Base-by-base conservation (phyloP, 1,140 invertebrate genomes). In the Saccostrea echinata region DNA sequence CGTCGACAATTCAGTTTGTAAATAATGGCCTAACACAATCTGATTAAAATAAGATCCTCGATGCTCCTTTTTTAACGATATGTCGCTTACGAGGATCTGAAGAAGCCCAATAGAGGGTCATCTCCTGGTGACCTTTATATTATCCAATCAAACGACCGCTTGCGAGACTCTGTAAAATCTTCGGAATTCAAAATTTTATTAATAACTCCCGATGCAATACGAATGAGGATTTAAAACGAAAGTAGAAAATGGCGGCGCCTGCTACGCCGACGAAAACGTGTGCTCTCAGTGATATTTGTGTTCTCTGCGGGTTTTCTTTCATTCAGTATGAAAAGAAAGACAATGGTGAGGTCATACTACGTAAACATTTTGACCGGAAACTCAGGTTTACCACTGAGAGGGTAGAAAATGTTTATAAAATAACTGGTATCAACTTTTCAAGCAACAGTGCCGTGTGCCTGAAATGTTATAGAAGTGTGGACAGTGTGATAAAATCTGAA, bases 391-490 rank as follows among this genome's bases (percentile, higher is more conserved):
- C 13, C 55, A 13, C 13, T 61, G 55, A 61, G n/a, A 61, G 55
- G 55, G 16, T 18, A 61, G 55, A 61, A 61, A 61, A 61, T n/a
- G 55, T 61, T 18, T 61, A 13, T 61, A 61, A 61, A 61, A 18
- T 61, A 43, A 61, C 57, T 21, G 57, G 57, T 18, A 61, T 61
- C 57, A 61, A 61, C 57, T 18, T 61, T 61, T 61, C 57, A n/a
- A n/a, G n/a, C n/a, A 61, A 61, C 57, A 61, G 57, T 61, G 57
- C 57, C n/a, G 57, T n/a, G n/a, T 61, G 57, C n/a, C n/a, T 61
- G n/a, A 61, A 61, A n/a, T 61, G 57, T 61, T 61, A 61, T n/a
- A 61, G 57, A 61, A 61, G 57, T 61, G 57, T 61, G n/a, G 57
- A 61, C 4, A 61, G 57, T 18, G 57, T 61, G 11, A 13, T 61